phyloP scores from a whole-genome alignment of 2,797 vertebrate species.

The Leucoraja ocellata region DNA sequence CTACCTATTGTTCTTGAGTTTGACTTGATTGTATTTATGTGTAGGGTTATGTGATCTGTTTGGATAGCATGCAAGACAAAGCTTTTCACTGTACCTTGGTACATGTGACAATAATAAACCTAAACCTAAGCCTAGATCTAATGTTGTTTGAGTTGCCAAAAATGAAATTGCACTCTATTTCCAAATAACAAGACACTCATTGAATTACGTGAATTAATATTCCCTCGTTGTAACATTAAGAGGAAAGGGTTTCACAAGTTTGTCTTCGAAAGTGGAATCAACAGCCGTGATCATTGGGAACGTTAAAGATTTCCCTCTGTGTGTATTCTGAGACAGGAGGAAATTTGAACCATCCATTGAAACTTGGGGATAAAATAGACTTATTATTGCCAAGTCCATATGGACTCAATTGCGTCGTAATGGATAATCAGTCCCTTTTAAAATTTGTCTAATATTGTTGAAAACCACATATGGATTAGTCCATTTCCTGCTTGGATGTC shows the following conservation, averaged over 20 bases:
- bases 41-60: no score
- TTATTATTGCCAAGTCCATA: constrained; percentile 69
- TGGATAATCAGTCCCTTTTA: constrained; percentile 69
- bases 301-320: constrained; percentile 17
- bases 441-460: constrained; percentile 71
- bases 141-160: no score
- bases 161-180: background rate
- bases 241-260: background rate
- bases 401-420: constrained; percentile 70
- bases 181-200: background rate
- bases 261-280: constrained; percentile 23
- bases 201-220: background rate
- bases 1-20: no score
- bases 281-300: background rate
- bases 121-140: no score
- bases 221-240: background rate
- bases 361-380: constrained; percentile 49
- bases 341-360: constrained; percentile 29
- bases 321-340: background rate
- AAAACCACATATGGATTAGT: constrained; percentile 73
- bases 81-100: no score
- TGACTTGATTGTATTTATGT: no score
- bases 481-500: constrained; percentile 72
- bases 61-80: no score
- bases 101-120: no score